These are phyloP conservation scores for Serripes groenlandicus DNA, from an alignment of 2,888 invertebrate species.

Conservation along the genomic window DNA sequence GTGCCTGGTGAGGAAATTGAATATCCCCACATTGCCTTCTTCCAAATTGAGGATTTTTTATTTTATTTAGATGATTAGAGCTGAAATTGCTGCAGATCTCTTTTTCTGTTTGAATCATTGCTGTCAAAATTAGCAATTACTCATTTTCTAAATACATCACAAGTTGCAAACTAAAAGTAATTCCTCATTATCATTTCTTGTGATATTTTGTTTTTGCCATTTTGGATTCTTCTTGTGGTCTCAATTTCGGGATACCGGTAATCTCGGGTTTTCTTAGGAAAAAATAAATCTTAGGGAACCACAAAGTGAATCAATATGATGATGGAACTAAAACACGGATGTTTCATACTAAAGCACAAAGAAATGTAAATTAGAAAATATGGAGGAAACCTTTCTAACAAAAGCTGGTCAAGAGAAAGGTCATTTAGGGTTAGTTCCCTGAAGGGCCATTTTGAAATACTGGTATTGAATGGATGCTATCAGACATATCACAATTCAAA, in stretches of 20 bases:
- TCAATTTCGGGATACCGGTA: no score
- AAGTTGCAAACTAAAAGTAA: no score
- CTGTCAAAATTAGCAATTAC: no score
- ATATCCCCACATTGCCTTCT: constrained; percentile 3
- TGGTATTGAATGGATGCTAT: neutral
- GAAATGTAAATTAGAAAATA: constrained; percentile 9
- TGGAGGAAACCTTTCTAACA: neutral
- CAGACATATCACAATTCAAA: constrained; percentile 12
- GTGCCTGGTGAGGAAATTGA: constrained; percentile 1
- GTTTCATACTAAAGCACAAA: neutral
- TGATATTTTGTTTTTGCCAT: no score
- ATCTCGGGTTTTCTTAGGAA: neutral
- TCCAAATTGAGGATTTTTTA: no score
- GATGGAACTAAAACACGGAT: constrained; percentile 15
- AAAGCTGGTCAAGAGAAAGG: constrained; percentile 19
- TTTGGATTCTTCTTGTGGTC: no score
- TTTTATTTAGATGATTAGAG: no score
- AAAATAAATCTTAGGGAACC: neutral
- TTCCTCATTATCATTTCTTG: no score
- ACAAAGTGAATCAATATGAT: constrained; percentile 8
- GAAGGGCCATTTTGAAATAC: constrained; percentile 7
- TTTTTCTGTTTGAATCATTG: no score
- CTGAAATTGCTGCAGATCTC: no score
- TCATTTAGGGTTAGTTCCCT: constrained; percentile 22
- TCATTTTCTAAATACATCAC: no score